phyloP scores from a whole-genome alignment of 2,113 vertebrate species.

The Catharus minimus region DNA sequence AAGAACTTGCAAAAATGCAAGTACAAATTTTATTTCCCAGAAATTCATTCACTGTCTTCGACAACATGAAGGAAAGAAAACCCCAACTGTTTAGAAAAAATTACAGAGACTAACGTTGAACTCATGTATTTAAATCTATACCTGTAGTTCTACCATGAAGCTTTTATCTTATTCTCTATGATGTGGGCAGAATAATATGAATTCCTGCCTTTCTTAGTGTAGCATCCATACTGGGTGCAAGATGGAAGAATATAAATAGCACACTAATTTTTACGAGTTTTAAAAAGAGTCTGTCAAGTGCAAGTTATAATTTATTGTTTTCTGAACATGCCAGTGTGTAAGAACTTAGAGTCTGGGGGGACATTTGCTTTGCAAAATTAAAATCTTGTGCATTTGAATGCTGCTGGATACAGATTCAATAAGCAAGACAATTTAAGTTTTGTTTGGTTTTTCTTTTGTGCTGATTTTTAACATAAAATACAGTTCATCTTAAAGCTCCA shows the following conservation, averaged over 20 bases:
- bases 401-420: neutral
- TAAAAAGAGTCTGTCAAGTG: neutral
- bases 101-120: neutral
- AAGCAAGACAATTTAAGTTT: neutral
- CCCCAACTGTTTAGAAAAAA: neutral
- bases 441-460: neutral
- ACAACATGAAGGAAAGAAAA: neutral
- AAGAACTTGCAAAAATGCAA: neutral
- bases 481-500: neutral
- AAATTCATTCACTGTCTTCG: neutral
- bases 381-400: neutral
- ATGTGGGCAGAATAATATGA: neutral
- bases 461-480: neutral
- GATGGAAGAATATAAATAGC: fast-evolving
- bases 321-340: neutral
- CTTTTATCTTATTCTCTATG: neutral
- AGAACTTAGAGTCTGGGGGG: neutral
- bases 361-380: neutral
- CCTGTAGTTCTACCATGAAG: neutral
- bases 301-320: neutral
- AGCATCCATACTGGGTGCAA: neutral
- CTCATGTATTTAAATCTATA: neutral
- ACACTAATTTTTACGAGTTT: neutral
- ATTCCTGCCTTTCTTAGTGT: neutral
- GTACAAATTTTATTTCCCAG: neutral